These are phyloP conservation scores for Tolmerus cingulatus DNA, from an alignment of 2,888 invertebrate genomes.

Conservation along the genomic window DNA sequence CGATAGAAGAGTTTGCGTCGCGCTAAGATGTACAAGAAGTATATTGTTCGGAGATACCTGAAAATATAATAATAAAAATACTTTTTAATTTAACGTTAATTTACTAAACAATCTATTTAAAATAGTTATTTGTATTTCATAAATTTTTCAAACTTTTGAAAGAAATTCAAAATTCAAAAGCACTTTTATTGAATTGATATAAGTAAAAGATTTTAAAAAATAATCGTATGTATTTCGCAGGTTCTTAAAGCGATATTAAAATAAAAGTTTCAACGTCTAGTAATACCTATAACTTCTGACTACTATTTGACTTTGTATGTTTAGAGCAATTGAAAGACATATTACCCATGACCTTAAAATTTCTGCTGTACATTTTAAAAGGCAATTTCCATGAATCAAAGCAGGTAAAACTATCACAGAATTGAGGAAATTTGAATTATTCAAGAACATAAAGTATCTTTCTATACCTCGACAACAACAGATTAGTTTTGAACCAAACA, in stretches of 20 bases:
- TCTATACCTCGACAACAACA: background rate
- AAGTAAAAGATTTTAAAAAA: no score
- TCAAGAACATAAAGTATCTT: background rate
- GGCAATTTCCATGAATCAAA: background rate
- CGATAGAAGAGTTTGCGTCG: constrained; percentile 74
- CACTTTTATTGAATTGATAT: no score
- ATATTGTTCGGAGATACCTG: constrained; percentile 76
- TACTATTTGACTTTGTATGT: background rate
- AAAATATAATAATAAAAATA: background rate
- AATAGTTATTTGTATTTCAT: no score
- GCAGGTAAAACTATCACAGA: background rate
- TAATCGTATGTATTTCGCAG: no score
- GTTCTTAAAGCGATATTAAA: no score
- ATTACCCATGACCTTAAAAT: background rate
- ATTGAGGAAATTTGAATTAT: background rate
- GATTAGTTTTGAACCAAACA: background rate
- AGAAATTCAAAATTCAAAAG: no score
- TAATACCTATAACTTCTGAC: no score
- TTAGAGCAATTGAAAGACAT: background rate
- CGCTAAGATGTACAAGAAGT: constrained; percentile 75
- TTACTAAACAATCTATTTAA: no score
- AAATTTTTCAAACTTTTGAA: background rate
- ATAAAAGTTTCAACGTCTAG: no score
- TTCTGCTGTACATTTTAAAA: background rate
- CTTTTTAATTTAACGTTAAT: background rate